Evolutionary conservation across 2,888 invertebrate genomes (phyloP).

Genomic region (Scaptomyza tumidula): DNA sequence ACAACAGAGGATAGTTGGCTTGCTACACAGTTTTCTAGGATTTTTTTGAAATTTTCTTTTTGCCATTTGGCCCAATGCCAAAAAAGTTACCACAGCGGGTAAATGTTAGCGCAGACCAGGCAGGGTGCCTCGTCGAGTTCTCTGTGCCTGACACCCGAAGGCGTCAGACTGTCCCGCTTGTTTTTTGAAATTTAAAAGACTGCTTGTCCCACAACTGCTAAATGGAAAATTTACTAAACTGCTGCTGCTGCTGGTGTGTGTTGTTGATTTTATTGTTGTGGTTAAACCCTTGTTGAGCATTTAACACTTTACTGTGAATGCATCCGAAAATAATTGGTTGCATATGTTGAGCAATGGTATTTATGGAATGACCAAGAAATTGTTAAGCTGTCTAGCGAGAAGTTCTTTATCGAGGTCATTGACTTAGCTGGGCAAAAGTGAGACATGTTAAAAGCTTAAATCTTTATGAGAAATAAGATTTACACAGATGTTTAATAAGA

Average conservation of each 20-base stretch:
- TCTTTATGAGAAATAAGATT: background rate
- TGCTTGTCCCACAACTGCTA: constrained; percentile 30
- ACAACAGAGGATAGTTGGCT: constrained; percentile 17
- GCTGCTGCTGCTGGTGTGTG: background rate
- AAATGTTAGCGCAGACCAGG: constrained; percentile 5
- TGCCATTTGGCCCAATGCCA: constrained; percentile 63
- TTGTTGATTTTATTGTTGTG: constrained; percentile 20
- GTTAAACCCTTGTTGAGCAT: constrained; percentile 26
- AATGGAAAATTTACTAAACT: constrained; percentile 55
- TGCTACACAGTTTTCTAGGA: constrained; percentile 42
- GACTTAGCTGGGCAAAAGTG: background rate
- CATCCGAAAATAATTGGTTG: constrained; percentile 36
- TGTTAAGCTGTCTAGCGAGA: constrained; percentile 22
- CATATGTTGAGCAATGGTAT: constrained; percentile 18
- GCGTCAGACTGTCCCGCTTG: constrained; percentile 36
- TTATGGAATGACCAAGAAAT: constrained; percentile 25
- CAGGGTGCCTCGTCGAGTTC: constrained; percentile 10
- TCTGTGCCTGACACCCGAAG: constrained; percentile 63
- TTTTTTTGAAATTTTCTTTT: background rate
- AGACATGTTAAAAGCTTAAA: background rate
- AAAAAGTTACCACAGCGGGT: constrained; percentile 46
- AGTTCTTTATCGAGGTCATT: constrained; percentile 14
- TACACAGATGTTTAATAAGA: background rate
- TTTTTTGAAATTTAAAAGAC: constrained; percentile 44
- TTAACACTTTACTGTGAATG: constrained; percentile 32